Percentiles rank a stretch among this genome's conserved stretches.
These are phyloP conservation scores for Schlechtendalia chinensis DNA, from an alignment of 1,140 invertebrate species.

Conservation along the genomic window DNA sequence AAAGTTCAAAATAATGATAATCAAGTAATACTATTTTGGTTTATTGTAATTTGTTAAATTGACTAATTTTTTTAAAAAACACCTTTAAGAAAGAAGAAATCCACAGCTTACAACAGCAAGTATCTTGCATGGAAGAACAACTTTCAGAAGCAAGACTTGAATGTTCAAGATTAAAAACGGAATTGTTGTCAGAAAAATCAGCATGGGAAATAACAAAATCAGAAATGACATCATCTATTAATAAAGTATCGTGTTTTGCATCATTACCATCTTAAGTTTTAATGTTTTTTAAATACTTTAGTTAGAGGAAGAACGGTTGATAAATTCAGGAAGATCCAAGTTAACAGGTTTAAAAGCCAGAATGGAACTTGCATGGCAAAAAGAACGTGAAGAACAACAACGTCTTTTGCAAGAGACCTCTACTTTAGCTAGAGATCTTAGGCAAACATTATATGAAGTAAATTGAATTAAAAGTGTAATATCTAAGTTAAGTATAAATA, in stretches of 20 bases:
- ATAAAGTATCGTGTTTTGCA: constrained; percentile 66
- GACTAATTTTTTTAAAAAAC: background rate
- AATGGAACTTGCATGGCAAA: constrained; percentile 93
- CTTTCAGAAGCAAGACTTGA: constrained; percentile 79
- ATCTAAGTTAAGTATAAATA: background rate
- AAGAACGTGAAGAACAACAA: constrained; percentile 90
- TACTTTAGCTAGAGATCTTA: constrained; percentile 81
- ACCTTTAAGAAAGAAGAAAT: constrained; percentile 59
- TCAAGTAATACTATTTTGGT: background rate
- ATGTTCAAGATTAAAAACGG: constrained; percentile 81
- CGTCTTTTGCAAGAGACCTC: constrained; percentile 86
- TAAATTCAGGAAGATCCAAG: constrained; percentile 77
- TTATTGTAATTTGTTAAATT: background rate
- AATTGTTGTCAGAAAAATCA: constrained; percentile 84
- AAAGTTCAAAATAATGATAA: constrained; percentile 28
- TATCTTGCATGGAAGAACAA: constrained; percentile 83
- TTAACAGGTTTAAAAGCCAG: constrained; percentile 81
- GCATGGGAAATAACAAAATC: constrained; percentile 83
- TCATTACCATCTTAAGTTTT: background rate
- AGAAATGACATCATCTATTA: constrained; percentile 86
- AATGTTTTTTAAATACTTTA: constrained; percentile 54
- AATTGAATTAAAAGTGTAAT: background rate
- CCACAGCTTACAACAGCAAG: constrained; percentile 71
- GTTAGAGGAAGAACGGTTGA: constrained; percentile 78
- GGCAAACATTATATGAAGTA: constrained; percentile 83